These are phyloP conservation scores for Periplaneta americana DNA, from an alignment of 1,140 invertebrate species.

Conservation along the genomic window DNA sequence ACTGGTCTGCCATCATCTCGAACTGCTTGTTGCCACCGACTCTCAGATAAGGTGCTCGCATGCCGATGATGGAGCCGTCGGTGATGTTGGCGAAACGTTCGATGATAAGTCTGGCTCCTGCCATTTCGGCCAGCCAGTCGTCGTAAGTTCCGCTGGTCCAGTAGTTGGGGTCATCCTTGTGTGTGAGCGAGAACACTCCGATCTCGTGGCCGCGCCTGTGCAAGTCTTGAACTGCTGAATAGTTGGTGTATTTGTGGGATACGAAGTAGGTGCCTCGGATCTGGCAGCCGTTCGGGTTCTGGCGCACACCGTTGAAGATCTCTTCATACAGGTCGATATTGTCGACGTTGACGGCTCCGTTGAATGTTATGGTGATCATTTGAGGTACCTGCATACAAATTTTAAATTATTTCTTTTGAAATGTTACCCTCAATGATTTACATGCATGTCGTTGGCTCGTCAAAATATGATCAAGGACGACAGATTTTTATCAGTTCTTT, in stretches of 20 bases:
- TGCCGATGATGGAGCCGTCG: constrained; percentile 81
- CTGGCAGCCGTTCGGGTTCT: constrained; percentile 91
- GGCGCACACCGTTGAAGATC: constrained; percentile 77
- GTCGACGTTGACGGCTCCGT: constrained; percentile 90
- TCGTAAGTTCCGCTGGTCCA: constrained; percentile 85
- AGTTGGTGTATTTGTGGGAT: constrained; percentile 94
- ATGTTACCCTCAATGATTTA: not conserved
- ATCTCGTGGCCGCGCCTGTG: constrained; percentile 92
- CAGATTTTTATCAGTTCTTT: too few relatives aligned
- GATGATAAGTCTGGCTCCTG: constrained; percentile 80
- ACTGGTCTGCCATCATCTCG: constrained; percentile 93
- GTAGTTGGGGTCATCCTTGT: constrained; percentile 85
- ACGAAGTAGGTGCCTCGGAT: constrained; percentile 93
- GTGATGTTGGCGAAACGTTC: constrained; percentile 89
- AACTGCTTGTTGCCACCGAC: constrained; percentile 94
- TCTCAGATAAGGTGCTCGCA: constrained; percentile 83
- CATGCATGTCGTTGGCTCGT: too few relatives aligned
- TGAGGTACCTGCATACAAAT: constrained; percentile 63
- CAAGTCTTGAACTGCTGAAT: constrained; percentile 85
- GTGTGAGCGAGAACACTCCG: constrained; percentile 87
- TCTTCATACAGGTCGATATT: constrained; percentile 90
- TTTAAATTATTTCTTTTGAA: not conserved
- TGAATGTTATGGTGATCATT: constrained; percentile 93
- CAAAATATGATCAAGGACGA: too few relatives aligned
- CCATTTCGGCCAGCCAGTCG: constrained; percentile 94